These are phyloP conservation scores for Melanotaenia nigrans DNA, from an alignment of 2,797 vertebrate species.

Conservation along the genomic window DNA sequence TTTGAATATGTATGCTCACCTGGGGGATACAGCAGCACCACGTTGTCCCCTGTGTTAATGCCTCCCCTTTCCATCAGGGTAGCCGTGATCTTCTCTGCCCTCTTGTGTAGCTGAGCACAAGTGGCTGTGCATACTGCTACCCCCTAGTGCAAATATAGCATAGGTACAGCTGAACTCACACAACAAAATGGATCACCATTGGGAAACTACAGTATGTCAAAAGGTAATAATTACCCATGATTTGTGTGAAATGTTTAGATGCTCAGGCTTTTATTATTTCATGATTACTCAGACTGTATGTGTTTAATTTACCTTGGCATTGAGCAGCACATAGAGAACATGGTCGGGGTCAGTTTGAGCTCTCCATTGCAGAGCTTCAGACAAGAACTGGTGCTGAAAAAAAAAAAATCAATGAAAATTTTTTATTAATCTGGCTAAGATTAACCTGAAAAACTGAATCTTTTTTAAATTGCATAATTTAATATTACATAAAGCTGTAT, in stretches of 20 bases:
- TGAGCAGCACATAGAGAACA: slow-evolving; percentile 92
- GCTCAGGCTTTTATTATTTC: no score
- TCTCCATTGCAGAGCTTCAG: slow-evolving; percentile 96
- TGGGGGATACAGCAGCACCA: slow-evolving; percentile 97
- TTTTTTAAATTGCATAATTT: background rate
- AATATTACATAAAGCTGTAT: background rate
- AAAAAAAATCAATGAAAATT: background rate
- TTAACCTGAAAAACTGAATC: background rate
- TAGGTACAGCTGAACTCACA: slow-evolving; percentile 25
- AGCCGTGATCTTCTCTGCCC: slow-evolving; percentile 94
- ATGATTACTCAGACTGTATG: background rate
- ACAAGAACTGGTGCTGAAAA: slow-evolving; percentile 94
- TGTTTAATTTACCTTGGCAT: slow-evolving; percentile 88
- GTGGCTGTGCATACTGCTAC: slow-evolving; percentile 92
- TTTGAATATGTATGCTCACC: slow-evolving; percentile 76
- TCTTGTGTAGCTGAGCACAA: slow-evolving; percentile 94
- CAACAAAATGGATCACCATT: slow-evolving; percentile 29
- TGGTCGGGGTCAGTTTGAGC: slow-evolving; percentile 95
- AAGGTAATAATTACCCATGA: background rate
- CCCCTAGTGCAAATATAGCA: slow-evolving; percentile 82
- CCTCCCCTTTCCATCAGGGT: slow-evolving; percentile 93
- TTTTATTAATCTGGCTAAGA: no score
- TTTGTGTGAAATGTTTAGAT: background rate
- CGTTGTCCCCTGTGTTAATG: slow-evolving; percentile 97
- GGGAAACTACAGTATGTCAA: background rate